These are phyloP conservation scores for Romanomermis culicivorax DNA, from an alignment of 2,888 invertebrate species.

Conservation along the genomic window DNA sequence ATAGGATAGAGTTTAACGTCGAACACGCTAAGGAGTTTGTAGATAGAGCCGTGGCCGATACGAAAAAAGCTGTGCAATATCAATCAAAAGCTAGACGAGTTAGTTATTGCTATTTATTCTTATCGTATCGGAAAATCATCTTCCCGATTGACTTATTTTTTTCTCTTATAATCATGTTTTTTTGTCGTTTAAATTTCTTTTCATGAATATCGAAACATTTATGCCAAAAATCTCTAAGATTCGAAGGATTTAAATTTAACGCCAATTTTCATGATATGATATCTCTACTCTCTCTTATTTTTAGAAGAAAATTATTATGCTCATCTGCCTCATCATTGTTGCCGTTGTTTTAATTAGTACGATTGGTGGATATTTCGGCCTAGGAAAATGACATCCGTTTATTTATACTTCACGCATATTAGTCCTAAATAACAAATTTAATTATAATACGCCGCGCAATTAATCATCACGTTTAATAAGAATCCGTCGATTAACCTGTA, in stretches of 20 bases:
- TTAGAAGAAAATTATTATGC: slow-evolving; percentile 83
- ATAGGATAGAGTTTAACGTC: slow-evolving; percentile 99
- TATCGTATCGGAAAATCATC: slow-evolving; percentile 4
- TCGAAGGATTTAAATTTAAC: background rate
- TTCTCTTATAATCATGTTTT: slow-evolving; percentile 5
- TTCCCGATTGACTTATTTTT: slow-evolving; percentile 4
- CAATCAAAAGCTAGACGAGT: slow-evolving; percentile 99
- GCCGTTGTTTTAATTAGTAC: slow-evolving; percentile 40
- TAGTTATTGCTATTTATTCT: slow-evolving; percentile 37
- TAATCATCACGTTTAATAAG: too few relatives aligned
- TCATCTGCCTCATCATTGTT: slow-evolving; percentile 62
- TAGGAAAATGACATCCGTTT: too few relatives aligned
- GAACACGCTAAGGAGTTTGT: slow-evolving; percentile 99
- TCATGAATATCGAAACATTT: too few relatives aligned
- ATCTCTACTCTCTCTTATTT: slow-evolving; percentile 23
- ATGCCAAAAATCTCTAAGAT: background rate
- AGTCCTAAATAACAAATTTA: too few relatives aligned
- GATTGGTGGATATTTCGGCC: slow-evolving; percentile 10
- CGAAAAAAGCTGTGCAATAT: slow-evolving; percentile 99
- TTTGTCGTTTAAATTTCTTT: slow-evolving; percentile 10
- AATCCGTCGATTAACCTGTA: too few relatives aligned
- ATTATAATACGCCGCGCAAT: too few relatives aligned
- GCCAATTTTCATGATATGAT: background rate
- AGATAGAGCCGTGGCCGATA: slow-evolving; percentile 98
- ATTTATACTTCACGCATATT: too few relatives aligned